Evolutionary conservation across 2,113 vertebrate species (phyloP).

Genomic region (Pteruthius melanotis): DNA sequence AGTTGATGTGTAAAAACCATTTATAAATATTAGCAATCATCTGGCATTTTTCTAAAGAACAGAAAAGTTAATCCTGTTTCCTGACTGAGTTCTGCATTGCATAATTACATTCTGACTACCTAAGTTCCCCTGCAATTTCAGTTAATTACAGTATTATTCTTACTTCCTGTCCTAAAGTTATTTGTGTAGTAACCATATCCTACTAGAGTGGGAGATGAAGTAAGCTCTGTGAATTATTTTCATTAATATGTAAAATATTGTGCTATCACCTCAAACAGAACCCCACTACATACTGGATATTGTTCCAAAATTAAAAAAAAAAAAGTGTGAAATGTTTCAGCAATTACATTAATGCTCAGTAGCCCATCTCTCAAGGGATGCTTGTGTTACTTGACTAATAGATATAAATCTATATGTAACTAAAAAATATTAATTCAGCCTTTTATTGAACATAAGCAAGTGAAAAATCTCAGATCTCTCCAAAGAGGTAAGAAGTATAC

Average conservation of each 20-base stretch:
- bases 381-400: neutral
- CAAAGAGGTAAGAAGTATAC: neutral
- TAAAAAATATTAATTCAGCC: neutral
- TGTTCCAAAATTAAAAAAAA: neutral
- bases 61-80: slow-evolving; percentile 55
- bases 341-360: slow-evolving; percentile 29
- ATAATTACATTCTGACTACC: slow-evolving; percentile 59
- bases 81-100: slow-evolving; percentile 48
- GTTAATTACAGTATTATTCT: slow-evolving; percentile 67
- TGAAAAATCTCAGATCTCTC: neutral
- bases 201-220: slow-evolving; percentile 43
- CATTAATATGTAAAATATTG: slow-evolving; percentile 44
- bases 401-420: neutral
- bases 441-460: neutral
- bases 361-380: neutral
- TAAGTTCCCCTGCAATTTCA: slow-evolving; percentile 57
- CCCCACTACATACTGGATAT: neutral
- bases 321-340: slow-evolving; percentile 34
- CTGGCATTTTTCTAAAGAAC: slow-evolving; percentile 61
- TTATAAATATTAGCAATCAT: slow-evolving; percentile 65
- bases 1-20: slow-evolving; percentile 46
- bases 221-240: slow-evolving; percentile 40
- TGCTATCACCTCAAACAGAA: neutral
- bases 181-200: slow-evolving; percentile 61
- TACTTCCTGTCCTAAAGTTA: slow-evolving; percentile 60